Percentiles rank a stretch among this genome's conserved stretches.
Evolutionary conservation across 2,113 vertebrate genomes (phyloP).

Genomic region (Podiceps cristatus): DNA sequence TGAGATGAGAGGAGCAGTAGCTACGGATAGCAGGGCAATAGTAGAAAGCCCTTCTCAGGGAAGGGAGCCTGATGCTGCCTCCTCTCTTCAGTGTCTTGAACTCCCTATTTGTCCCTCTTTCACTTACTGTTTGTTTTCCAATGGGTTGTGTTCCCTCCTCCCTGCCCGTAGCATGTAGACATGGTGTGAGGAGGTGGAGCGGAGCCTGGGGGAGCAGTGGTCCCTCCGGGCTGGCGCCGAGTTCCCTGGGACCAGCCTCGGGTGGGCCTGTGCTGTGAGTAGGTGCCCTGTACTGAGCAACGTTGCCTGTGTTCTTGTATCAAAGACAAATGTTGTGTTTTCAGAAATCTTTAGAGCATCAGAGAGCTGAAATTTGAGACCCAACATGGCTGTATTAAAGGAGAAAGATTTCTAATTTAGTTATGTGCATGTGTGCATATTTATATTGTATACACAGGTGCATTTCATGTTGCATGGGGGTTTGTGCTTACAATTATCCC

Average conservation of each 20-base stretch:
- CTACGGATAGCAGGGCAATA: not conserved
- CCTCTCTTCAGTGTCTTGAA: not conserved
- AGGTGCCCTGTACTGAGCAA: not conserved
- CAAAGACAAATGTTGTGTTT: not conserved
- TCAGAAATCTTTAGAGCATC: not conserved
- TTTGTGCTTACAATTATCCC: conserved; percentile 1
- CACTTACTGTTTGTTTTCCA: not conserved
- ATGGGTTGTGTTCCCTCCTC: not conserved
- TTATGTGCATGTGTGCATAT: conserved; percentile 12
- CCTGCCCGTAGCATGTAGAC: not conserved
- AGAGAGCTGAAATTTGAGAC: not conserved
- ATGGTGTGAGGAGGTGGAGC: not conserved
- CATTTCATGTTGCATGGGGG: conserved; percentile 17
- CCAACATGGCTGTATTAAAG: not conserved
- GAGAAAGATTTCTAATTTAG: not conserved
- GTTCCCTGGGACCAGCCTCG: not conserved
- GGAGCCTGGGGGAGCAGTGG: not conserved
- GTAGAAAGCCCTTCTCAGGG: not conserved
- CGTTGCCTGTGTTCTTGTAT: not conserved
- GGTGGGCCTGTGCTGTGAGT: not conserved
- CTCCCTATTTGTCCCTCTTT: not conserved
- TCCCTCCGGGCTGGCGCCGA: not conserved
- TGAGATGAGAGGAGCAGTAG: not conserved
- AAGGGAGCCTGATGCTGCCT: not conserved
- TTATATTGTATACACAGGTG: not conserved